Percentiles rank a stretch among this genome's conserved stretches.
phyloP scores from a whole-genome alignment of 1,140 invertebrate species.

The Carposina sasakii region DNA sequence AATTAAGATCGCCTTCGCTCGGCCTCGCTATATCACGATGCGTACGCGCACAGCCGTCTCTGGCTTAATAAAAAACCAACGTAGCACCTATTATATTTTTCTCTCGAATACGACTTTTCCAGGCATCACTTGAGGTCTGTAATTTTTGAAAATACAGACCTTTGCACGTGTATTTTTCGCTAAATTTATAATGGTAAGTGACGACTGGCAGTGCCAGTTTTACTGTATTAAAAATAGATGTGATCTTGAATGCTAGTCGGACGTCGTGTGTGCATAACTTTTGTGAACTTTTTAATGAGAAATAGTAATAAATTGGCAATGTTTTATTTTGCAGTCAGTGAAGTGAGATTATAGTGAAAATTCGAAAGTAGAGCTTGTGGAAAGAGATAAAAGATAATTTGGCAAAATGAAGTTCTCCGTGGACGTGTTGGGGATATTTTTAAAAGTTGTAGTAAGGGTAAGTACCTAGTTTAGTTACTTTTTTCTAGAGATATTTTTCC shows the following conservation, averaged over 20 bases:
- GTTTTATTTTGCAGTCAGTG: constrained; percentile 46
- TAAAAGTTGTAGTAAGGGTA: constrained; percentile 70
- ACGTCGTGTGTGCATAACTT: neutral
- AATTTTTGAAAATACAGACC: constrained; percentile 15
- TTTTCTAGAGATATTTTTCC: no score
- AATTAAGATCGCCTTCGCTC: constrained; percentile 54
- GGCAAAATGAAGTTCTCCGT: constrained; percentile 69
- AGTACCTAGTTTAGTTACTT: no score
- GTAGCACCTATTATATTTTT: constrained; percentile 64
- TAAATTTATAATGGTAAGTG: constrained; percentile 42
- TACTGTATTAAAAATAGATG: constrained; percentile 22
- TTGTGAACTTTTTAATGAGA: neutral
- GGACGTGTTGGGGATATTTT: constrained; percentile 67
- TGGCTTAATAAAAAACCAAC: constrained; percentile 51
- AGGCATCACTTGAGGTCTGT: constrained; percentile 31
- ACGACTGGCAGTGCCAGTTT: neutral
- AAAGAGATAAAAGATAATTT: constrained; percentile 16
- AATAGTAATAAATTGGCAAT: constrained; percentile 14
- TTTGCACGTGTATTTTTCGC: constrained; percentile 3
- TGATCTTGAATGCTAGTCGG: constrained; percentile 29
- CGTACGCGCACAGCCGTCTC: constrained; percentile 43
- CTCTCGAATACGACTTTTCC: constrained; percentile 38
- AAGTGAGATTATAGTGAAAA: constrained; percentile 47
- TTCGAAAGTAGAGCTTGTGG: constrained; percentile 24
- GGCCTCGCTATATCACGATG: constrained; percentile 49